Evolutionary conservation across 92 coral and sea anemone species (phyloP).

Genomic region (Palythoa heliodiscus): DNA sequence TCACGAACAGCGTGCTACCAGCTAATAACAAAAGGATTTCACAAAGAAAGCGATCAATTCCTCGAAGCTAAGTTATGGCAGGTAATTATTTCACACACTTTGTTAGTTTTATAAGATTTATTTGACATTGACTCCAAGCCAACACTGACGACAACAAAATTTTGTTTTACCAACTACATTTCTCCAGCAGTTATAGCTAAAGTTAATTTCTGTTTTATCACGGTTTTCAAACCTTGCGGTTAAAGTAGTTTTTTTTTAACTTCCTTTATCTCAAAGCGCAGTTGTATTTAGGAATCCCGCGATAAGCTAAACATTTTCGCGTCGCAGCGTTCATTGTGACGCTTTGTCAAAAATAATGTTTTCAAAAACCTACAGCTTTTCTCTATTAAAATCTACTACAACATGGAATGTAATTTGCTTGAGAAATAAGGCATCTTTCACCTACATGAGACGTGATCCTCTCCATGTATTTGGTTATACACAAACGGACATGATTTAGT

Average conservation of each 20-base stretch:
- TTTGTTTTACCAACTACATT: background rate
- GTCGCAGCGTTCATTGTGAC: background rate
- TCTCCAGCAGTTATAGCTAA: background rate
- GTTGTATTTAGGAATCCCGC: background rate
- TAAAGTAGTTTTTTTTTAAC: background rate
- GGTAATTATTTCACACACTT: background rate
- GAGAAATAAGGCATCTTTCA: background rate
- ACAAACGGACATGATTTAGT: too few species aligned
- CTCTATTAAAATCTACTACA: background rate
- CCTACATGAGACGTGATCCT: background rate
- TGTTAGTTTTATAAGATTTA: background rate
- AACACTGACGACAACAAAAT: background rate
- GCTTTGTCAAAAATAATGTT: background rate
- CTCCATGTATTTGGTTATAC: background rate
- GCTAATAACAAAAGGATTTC: background rate
- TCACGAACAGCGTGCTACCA: background rate
- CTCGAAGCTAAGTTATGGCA: slow-evolving; percentile 4
- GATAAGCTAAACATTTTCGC: background rate
- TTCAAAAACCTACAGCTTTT: background rate
- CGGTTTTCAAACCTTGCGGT: slow-evolving; percentile 6
- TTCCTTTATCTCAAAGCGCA: background rate
- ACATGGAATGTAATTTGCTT: background rate
- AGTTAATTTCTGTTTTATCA: slow-evolving; percentile 20
- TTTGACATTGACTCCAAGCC: background rate
- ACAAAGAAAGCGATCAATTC: background rate